A percentile compares a stretch with the other conserved stretches of the same genome.
These are phyloP conservation scores for Agrochola litura DNA, from an alignment of 2,888 invertebrate genomes.

Conservation along the genomic window DNA sequence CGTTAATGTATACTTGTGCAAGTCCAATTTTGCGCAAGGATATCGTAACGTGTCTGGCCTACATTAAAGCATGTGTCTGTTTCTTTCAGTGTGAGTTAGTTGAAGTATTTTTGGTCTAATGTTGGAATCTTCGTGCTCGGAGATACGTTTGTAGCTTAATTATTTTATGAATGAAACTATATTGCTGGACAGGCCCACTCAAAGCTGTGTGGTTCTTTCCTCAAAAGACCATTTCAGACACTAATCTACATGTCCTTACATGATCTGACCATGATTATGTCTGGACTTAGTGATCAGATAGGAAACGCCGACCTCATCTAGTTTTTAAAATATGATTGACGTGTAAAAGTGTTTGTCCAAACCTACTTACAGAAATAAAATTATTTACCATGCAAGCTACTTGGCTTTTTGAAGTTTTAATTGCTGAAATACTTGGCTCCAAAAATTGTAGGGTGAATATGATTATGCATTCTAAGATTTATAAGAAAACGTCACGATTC, in stretches of 20 bases:
- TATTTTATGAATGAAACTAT: background rate
- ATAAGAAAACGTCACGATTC: background rate
- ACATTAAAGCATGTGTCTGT: background rate
- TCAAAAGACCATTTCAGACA: background rate
- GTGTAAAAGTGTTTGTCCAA: background rate
- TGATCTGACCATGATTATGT: background rate
- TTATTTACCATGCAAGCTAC: background rate
- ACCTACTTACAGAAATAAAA: background rate
- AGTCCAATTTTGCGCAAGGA: too few relatives aligned
- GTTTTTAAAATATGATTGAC: background rate
- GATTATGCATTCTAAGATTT: background rate
- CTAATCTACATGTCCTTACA: background rate
- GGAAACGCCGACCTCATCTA: background rate
- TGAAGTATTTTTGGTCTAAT: slow-evolving; percentile 8
- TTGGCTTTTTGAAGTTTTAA: background rate
- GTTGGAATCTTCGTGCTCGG: background rate
- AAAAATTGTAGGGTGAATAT: background rate
- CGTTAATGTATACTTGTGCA: too few relatives aligned
- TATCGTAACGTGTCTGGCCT: too few relatives aligned
- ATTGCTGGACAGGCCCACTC: background rate
- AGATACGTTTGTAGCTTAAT: background rate
- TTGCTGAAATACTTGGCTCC: background rate
- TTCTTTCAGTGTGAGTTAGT: background rate
- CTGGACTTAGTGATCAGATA: background rate
- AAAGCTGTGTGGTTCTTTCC: background rate